Evolutionary conservation across 2,888 invertebrate species (phyloP).

Genomic region (Diabrotica balteata): DNA sequence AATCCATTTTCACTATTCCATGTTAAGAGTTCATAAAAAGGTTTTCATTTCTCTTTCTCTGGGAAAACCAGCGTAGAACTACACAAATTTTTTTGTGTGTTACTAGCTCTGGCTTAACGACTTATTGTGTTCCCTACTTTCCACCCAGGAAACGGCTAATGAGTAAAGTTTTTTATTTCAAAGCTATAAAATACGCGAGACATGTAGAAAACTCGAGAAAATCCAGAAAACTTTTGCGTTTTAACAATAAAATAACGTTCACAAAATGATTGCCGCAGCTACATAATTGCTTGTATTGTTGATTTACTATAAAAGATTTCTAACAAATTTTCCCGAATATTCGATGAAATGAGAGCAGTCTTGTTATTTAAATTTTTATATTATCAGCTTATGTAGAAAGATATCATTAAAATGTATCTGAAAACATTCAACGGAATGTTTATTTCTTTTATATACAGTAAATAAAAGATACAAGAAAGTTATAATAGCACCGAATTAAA

Average conservation of each 20-base stretch:
- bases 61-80: slow-evolving; percentile 26
- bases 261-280: slow-evolving; percentile 24
- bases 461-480: too few species aligned
- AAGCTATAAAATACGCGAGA: slow-evolving; percentile 29
- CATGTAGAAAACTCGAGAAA: slow-evolving; percentile 29
- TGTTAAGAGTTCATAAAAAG: slow-evolving; percentile 30
- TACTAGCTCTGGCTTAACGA: slow-evolving; percentile 36
- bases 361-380: slow-evolving; percentile 11
- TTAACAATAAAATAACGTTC: slow-evolving; percentile 23
- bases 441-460: too few species aligned
- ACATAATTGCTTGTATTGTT: slow-evolving; percentile 26
- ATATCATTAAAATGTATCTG: too few species aligned
- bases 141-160: slow-evolving; percentile 29
- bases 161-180: slow-evolving; percentile 35
- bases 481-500: too few species aligned
- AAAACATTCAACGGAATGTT: too few species aligned
- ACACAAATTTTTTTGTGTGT: slow-evolving; percentile 35
- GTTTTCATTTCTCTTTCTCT: slow-evolving; percentile 27
- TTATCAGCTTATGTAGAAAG: too few species aligned
- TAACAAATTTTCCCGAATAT: slow-evolving; percentile 11
- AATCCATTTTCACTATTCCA: slow-evolving; percentile 22
- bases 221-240: slow-evolving; percentile 26
- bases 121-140: slow-evolving; percentile 39
- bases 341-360: slow-evolving; percentile 17
- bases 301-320: slow-evolving; percentile 13